Conservation (phyloP, 2,113 vertebrate species). For the Fregetta grallaria region DNA sequence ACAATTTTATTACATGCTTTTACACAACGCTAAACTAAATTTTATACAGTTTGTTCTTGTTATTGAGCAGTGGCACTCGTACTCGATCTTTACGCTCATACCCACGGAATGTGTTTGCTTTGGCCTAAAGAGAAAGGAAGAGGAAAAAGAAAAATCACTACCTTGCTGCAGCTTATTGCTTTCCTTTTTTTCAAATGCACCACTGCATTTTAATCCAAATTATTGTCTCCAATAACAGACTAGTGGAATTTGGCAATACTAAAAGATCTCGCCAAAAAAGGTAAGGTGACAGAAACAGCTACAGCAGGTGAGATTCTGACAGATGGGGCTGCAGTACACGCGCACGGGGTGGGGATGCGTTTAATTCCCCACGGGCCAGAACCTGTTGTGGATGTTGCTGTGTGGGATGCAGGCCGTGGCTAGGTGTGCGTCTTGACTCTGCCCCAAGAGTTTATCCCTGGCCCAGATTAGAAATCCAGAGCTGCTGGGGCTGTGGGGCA, state of each 20-base stretch:
- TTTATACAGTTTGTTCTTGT: neutral
- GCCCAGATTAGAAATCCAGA: neutral
- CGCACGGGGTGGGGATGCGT: accelerated
- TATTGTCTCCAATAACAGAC: accelerated
- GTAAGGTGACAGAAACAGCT: too few species aligned
- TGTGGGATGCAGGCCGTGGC: neutral
- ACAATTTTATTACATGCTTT: slow-evolving; percentile 19
- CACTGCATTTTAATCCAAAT: neutral
- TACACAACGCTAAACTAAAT: neutral
- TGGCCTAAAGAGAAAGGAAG: slow-evolving; percentile 39
- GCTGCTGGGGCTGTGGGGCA: neutral
- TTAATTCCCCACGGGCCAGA: neutral
- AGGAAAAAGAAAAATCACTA: neutral
- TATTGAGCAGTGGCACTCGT: neutral
- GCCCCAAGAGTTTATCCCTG: neutral
- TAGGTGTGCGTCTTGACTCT: accelerated
- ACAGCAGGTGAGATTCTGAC: accelerated
- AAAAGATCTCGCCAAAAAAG: neutral
- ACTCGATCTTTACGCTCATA: neutral
- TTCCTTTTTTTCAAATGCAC: too few species aligned
- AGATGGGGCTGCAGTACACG: neutral
- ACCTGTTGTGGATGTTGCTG: accelerated
- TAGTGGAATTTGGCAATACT: accelerated
- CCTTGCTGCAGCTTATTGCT: too few species aligned
- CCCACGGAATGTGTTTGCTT: slow-evolving; percentile 47